Conservation (phyloP, 2,113 vertebrate species). For the Calonectris borealis region DNA sequence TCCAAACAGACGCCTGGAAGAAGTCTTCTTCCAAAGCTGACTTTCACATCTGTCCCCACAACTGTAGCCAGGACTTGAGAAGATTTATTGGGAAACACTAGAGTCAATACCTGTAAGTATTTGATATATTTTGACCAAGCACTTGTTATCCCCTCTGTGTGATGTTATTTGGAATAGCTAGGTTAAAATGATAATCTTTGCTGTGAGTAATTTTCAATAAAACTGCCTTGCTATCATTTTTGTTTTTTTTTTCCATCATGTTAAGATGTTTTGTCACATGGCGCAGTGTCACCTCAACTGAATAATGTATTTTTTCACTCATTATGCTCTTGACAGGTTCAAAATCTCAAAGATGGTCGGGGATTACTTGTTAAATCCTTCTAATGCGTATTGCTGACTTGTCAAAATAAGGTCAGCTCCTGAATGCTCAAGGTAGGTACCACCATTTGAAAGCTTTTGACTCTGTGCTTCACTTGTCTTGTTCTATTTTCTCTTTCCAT, state of each 20-base stretch:
- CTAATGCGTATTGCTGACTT: not conserved
- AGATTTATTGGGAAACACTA: not conserved
- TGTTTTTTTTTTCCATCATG: not conserved
- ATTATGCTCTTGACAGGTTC: not conserved
- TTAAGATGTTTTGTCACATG: not conserved
- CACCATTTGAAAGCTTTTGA: not conserved
- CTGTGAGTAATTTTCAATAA: not conserved
- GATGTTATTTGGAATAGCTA: not conserved
- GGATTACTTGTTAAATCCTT: not conserved
- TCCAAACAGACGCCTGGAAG: not conserved
- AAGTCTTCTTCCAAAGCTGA: not conserved
- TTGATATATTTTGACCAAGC: not conserved
- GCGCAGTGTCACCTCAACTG: not conserved
- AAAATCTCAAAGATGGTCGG: not conserved
- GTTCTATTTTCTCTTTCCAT: not conserved
- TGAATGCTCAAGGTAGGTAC: not conserved
- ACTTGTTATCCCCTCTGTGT: not conserved
- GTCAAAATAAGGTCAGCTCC: not conserved
- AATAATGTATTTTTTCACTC: not conserved
- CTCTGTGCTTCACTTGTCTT: not conserved
- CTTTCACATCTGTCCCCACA: not conserved
- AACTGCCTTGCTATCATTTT: not conserved
- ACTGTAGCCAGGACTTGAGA: not conserved
- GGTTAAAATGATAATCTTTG: accelerated
- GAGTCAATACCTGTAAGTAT: not conserved